A percentile compares a stretch with the other conserved stretches of the same genome.
phyloP scores from a whole-genome alignment of 2,797 vertebrate species.

The Triplophysa bombifrons region DNA sequence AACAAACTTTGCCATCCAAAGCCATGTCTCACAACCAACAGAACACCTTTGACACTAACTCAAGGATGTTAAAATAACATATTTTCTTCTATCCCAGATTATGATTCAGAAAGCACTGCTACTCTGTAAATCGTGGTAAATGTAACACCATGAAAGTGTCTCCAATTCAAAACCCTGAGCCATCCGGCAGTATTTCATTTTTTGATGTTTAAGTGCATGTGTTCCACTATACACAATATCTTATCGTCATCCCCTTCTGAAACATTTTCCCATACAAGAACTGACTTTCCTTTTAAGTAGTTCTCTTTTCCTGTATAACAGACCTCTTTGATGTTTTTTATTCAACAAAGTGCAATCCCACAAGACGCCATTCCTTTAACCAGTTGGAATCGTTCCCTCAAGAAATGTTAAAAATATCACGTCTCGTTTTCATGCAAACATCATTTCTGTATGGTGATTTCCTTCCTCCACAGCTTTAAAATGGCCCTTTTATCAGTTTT shows the following conservation, averaged over 20 bases:
- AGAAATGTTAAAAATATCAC: background rate
- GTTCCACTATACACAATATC: background rate
- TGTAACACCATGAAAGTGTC: background rate
- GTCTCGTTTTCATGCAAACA: background rate
- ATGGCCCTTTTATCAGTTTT: constrained; percentile 15
- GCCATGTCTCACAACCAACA: too few relatives aligned
- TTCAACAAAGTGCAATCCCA: constrained; percentile 1
- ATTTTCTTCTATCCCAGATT: background rate
- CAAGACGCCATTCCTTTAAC: constrained; percentile 1
- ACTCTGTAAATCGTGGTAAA: background rate
- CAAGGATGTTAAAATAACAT: background rate
- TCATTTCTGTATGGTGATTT: background rate
- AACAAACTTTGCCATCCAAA: too few relatives aligned
- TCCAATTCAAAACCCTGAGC: background rate
- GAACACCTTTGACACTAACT: too few relatives aligned
- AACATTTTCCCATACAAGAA: background rate
- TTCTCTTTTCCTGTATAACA: constrained; percentile 1
- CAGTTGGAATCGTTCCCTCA: background rate
- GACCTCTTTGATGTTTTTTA: constrained; percentile 25
- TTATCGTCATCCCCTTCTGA: background rate
- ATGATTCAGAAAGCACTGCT: background rate
- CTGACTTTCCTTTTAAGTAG: constrained; percentile 5
- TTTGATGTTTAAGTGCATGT: background rate
- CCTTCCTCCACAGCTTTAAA: background rate
- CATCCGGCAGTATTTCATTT: background rate